Percentiles rank a stretch among this genome's conserved stretches.
phyloP scores from a whole-genome alignment of 2,888 invertebrate genomes.

The Macrophya alboannulata region DNA sequence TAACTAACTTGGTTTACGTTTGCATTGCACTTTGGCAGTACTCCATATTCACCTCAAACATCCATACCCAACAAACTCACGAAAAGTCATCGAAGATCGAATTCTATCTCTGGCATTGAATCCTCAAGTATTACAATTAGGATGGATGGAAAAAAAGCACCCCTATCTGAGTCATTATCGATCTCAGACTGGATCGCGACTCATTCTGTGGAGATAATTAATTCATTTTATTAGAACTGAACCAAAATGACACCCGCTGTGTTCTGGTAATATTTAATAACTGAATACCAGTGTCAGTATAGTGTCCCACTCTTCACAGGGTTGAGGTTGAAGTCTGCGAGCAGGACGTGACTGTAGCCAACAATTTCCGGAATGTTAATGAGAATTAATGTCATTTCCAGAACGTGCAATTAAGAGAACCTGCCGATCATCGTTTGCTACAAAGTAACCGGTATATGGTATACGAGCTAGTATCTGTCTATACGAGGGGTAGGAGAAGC shows the following conservation, averaged over 20 bases:
- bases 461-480: neutral
- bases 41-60: neutral
- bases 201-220: neutral
- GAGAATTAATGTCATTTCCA: slow-evolving; percentile 69
- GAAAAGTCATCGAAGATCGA: neutral
- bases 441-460: neutral
- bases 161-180: neutral
- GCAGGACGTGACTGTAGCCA: slow-evolving; percentile 57
- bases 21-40: slow-evolving; percentile 49
- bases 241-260: neutral
- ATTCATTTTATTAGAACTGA: slow-evolving; percentile 2
- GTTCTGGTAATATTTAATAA: slow-evolving; percentile 43
- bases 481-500: slow-evolving; percentile 1
- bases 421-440: slow-evolving; percentile 32
- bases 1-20: slow-evolving; percentile 42
- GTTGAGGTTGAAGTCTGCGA: slow-evolving; percentile 23
- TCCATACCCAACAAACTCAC: neutral
- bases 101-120: neutral
- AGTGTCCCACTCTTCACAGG: slow-evolving; percentile 1
- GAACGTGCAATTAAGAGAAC: slow-evolving; percentile 64
- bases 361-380: slow-evolving; percentile 69
- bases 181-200: neutral
- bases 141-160: neutral
- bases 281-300: slow-evolving; percentile 38
- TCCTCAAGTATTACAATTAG: neutral